Evolutionary conservation across 2,797 vertebrate genomes (phyloP), one percentile per base, ranked within the genome.

Genomic region (Artibeus lituratus): DNA sequence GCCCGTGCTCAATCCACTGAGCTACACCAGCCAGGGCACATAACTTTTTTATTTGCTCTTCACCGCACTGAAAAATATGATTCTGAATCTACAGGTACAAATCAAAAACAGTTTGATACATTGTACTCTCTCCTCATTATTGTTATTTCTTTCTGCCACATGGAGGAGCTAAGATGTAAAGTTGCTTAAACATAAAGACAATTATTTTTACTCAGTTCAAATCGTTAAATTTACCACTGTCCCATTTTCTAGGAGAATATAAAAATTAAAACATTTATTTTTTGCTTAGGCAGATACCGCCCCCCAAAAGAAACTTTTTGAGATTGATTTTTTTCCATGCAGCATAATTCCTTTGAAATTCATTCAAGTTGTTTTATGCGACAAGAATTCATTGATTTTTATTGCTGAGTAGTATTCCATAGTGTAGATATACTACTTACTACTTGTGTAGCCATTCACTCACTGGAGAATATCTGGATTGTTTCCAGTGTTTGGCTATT

Each of bases 91-190:
- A 47, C n/a, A 19, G 4, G 18, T 76, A 82, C 53, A 62, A 90
- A 94, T 74, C n/a, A 83, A 74, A 89, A 89, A 29, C 47, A 85
- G 22, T 80, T 65, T 67, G 47, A 59, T 51, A 49, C 12, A 44
- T 87, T 83, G 15, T 72, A 49, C 12, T 80, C 10, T 72, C 32
- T 49, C 49, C 2, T 85, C 47, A 37, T 80, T 5, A 10, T 55
- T 91, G 21, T 55, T 67, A 24, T 77, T 69, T 85, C 62, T 87
- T 91, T 24, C 42, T 92, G 32, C 78, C 80, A 89, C 78, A 37
- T 35, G 47, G 78, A 85, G 65, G n/a, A 96, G 55, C 65, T 80
- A 88, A 91, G 53, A 85, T n/a, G 72, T 67, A 73, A 85, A 96
- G 24, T 55, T 91, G 19, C 59, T 65, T 77, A 91, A 67, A 80